Evolutionary conservation across 2,888 invertebrate genomes (phyloP), one percentile per base, ranked within the genome.

Genomic region (Leucoma salicis): DNA sequence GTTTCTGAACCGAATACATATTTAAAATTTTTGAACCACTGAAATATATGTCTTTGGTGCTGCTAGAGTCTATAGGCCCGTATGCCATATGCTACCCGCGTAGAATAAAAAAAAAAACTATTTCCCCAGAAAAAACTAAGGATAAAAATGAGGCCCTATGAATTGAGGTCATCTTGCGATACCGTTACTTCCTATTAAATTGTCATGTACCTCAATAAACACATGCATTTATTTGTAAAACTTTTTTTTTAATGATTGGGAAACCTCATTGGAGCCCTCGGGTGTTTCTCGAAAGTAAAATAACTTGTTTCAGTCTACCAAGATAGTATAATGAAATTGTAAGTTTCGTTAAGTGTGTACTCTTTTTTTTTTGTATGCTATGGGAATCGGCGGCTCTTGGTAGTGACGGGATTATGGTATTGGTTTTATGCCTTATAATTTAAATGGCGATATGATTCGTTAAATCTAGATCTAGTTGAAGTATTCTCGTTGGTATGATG

Each of bases 291-390:
- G 57, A 57, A 42, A 51, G 58, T 58, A 53, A 57, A 39, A 53
- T 59, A 67, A 74, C 72, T 63, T 48, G 74, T 71, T 69, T 52
- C 41, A 52, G 55, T 47, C 39, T 43, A 49, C 48, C 48, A 42
- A 57, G 59, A 70, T 74, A 63, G 63, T 75, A 72, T 71, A 67
- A 74, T 68, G 66, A 72, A 70, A 70, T 74, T 69, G 62, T 66
- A 40, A 28, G 24, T 35, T 36, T 25, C 28, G 16, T 15, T n/a
- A 35, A 35, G 11, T 15, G 35, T 14, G 12, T n/a, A 3, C 6
- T 7, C 14, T n/a, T 4, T 25, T 13, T 24, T 29, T 10, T 29
- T 14, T 29, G 14, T 18, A 18, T 27, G 27, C 4, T 27, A 27
- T 27, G 11, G 27, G 4, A n/a, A 27, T 8, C 27, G n/a, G 27